Evolutionary conservation across 2,888 invertebrate species (phyloP).

Genomic region (Scaptomyza parva): DNA sequence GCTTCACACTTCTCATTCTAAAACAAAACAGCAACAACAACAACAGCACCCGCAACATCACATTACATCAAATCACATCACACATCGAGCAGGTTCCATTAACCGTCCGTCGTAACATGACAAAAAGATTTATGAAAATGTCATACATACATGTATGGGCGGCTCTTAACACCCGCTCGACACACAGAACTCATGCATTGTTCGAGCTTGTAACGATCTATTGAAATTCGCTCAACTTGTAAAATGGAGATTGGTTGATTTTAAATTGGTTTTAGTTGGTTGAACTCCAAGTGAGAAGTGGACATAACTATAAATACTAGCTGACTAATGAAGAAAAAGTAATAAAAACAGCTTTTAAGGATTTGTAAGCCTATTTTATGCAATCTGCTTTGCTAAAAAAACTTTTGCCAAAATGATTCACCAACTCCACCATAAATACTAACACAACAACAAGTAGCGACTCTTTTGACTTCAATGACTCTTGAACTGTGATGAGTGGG

Average conservation of each 20-base stretch:
- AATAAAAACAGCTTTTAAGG: no score
- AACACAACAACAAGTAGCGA: not conserved
- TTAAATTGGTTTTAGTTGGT: not conserved
- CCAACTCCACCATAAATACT: not conserved
- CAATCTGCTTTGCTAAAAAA: no score
- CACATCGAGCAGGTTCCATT: slow-evolving; percentile 23
- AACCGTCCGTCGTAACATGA: slow-evolving; percentile 13
- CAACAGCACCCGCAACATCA: not conserved
- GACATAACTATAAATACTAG: not conserved
- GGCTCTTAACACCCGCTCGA: slow-evolving; percentile 27
- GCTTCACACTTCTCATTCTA: slow-evolving; percentile 27
- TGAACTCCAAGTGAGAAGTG: slow-evolving; percentile 1
- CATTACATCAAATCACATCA: slow-evolving; percentile 8
- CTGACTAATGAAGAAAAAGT: no score
- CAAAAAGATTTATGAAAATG: slow-evolving; percentile 62
- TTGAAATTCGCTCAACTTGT: slow-evolving; percentile 39
- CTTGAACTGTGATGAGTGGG: slow-evolving; percentile 9
- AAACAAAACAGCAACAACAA: no score
- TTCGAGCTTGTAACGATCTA: slow-evolving; percentile 40
- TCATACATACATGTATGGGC: slow-evolving; percentile 10
- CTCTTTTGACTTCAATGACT: not conserved
- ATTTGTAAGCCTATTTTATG: no score
- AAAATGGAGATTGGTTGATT: slow-evolving; percentile 3
- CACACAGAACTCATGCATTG: slow-evolving; percentile 38
- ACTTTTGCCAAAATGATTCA: not conserved